A percentile compares a stretch with the other conserved stretches of the same genome.
Conservation (phyloP, 2,113 vertebrate genomes). For the Piprites chloris region DNA sequence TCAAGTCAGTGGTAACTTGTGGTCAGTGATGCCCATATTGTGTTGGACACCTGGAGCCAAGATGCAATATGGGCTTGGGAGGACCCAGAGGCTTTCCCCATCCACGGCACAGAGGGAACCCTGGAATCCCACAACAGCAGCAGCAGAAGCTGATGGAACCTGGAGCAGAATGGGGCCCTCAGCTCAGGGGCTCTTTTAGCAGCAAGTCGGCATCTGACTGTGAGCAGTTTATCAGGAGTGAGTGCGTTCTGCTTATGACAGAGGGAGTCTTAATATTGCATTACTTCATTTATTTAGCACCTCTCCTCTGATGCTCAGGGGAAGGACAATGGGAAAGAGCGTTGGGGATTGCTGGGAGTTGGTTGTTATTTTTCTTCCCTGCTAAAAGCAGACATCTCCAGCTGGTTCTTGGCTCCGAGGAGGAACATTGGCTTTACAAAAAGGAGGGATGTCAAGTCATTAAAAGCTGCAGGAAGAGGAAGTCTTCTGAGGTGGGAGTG, state of each 20-base stretch:
- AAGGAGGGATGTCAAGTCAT: not conserved
- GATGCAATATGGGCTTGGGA: not conserved
- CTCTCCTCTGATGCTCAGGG: not conserved
- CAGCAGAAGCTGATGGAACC: not conserved
- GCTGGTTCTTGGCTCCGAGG: not conserved
- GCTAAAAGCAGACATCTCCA: slow-evolving; percentile 6
- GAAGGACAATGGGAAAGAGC: not conserved
- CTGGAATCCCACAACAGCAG: not conserved
- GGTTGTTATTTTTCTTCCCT: not conserved
- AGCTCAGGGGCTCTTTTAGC: not conserved
- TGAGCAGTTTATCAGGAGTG: not conserved
- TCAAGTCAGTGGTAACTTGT: fast-evolving
- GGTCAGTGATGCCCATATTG: fast-evolving
- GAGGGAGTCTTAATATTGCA: not conserved
- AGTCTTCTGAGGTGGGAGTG: not conserved
- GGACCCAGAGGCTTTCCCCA: not conserved
- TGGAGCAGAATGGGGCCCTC: fast-evolving
- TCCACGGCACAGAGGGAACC: not conserved
- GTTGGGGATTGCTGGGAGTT: not conserved
- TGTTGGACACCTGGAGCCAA: fast-evolving
- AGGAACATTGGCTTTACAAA: not conserved
- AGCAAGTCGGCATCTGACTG: not conserved
- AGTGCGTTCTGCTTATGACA: not conserved
- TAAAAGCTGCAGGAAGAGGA: not conserved
- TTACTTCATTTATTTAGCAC: slow-evolving; percentile 27